Evolutionary conservation across 2,113 vertebrate genomes (phyloP).

Genomic region (Scartelaos histophorus): DNA sequence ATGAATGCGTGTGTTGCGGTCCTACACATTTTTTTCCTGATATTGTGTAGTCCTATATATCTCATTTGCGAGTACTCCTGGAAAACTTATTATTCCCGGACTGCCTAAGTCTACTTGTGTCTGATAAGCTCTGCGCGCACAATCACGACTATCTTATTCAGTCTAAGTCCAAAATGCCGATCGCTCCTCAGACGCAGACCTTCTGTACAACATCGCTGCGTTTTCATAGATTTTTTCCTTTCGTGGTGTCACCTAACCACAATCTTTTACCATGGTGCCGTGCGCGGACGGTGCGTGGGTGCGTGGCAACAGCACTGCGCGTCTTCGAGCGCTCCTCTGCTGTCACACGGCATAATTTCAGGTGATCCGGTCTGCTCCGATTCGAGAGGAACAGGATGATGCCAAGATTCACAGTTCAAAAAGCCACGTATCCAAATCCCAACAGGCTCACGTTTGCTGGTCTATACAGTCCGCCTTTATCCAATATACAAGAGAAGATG

Average conservation of each 20-base stretch:
- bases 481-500: slow-evolving; percentile 22
- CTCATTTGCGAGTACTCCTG: neutral
- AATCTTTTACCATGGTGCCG: neutral
- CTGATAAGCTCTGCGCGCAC: slow-evolving; percentile 23
- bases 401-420: slow-evolving; percentile 15
- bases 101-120: slow-evolving; percentile 34
- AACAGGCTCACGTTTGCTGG: neutral
- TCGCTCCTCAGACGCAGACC: slow-evolving; percentile 25
- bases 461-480: neutral
- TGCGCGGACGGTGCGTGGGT: slow-evolving; percentile 48
- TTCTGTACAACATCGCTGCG: slow-evolving; percentile 34
- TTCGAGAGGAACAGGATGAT: neutral
- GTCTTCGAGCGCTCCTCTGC: slow-evolving; percentile 32
- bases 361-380: slow-evolving; percentile 21
- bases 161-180: slow-evolving; percentile 16
- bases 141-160: slow-evolving; percentile 43
- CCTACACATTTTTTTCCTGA: slow-evolving; percentile 13
- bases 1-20: slow-evolving; percentile 13
- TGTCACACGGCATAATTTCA: slow-evolving; percentile 42
- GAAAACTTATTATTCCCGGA: slow-evolving; percentile 33
- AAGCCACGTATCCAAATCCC: slow-evolving; percentile 5
- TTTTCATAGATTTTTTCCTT: slow-evolving; percentile 32
- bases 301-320: slow-evolving; percentile 55
- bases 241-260: neutral
- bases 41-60: neutral